Evolutionary conservation across 2,888 invertebrate species (phyloP), one percentile per base, ranked within the genome.

Genomic region (Leucophenga maculata): DNA sequence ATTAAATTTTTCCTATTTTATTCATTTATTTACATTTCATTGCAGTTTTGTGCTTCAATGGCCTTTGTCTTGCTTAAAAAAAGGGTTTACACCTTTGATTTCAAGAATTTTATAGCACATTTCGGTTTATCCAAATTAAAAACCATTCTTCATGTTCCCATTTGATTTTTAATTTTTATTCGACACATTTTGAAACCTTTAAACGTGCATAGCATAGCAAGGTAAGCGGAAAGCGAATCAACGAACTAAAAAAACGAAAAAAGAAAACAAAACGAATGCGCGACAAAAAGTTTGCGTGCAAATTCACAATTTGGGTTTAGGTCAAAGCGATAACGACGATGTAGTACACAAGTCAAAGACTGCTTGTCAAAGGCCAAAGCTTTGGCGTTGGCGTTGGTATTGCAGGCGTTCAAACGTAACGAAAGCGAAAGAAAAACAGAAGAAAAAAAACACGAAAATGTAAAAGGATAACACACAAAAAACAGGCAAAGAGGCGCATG

Each of bases 261-360:
- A 44, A 67, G 22, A 32, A 54, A 54, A 54, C 31, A 60, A 46
- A 62, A 46, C 18, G 11, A 62, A 62, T 22, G 31, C 26, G 26
- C 62, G 31, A 31, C 52, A 18, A 52, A 48, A 59, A 68, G 71
- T 71, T 86, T 79, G 87, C 87, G 85, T 87, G 87, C 79, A 76
- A 78, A 79, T 75, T 76, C 75, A 68, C 80, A 82, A 86, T 87
- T 87, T 83, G 80, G 85, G 85, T 86, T 82, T 85, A 86, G 86
- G 86, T 86, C 86, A 83, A 74, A 79, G 78, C 76, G 77, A 82
- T 83, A 84, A 77, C 74, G 75, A 77, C 69, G 75, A 4, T 11
- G 60, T 39, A 60, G 18, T 22, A 57, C 73, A 74, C 76, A 73
- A 80, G 79, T 80, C 80, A 80, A 78, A 72, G 79, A 76, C 75